A percentile compares a stretch with the other conserved stretches of the same genome.
Conservation (phyloP, 2,888 invertebrate genomes). For the Criorhina ranunculi region DNA sequence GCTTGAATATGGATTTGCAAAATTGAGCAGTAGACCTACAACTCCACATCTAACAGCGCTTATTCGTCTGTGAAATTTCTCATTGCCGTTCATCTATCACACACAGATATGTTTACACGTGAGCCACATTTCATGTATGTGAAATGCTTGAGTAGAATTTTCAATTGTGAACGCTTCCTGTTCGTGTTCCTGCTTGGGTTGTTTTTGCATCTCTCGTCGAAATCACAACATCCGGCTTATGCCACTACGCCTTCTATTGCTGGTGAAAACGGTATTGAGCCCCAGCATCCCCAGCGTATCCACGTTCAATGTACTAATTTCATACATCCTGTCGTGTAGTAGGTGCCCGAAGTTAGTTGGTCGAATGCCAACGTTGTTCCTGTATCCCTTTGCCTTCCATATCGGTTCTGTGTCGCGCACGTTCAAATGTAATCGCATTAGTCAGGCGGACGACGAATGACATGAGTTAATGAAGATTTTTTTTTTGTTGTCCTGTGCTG, state of each 20-base stretch:
- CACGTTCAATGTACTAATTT: constrained; percentile 54
- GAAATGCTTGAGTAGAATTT: constrained; percentile 62
- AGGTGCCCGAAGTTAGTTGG: constrained; percentile 52
- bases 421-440: constrained; percentile 68
- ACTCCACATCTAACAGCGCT: neutral
- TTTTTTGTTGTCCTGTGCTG: constrained; percentile 32
- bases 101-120: constrained; percentile 12
- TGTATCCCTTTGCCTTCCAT: constrained; percentile 7
- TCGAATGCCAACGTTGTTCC: constrained; percentile 60
- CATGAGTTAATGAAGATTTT: constrained; percentile 73
- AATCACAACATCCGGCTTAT: constrained; percentile 59
- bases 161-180: constrained; percentile 60
- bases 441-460: constrained; percentile 55
- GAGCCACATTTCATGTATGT: constrained; percentile 26
- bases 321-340: constrained; percentile 53
- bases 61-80: constrained; percentile 49
- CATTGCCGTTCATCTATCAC: constrained; percentile 22
- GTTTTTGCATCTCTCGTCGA: constrained; percentile 29
- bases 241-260: constrained; percentile 18
- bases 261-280: constrained; percentile 1
- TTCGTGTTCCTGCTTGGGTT: constrained; percentile 14
- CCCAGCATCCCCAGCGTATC: constrained; percentile 37
- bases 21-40: neutral
- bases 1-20: constrained; percentile 3
- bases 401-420: constrained; percentile 8